These are phyloP conservation scores for Halichoeres trimaculatus DNA, from an alignment of 2,113 vertebrate species.

Conservation along the genomic window DNA sequence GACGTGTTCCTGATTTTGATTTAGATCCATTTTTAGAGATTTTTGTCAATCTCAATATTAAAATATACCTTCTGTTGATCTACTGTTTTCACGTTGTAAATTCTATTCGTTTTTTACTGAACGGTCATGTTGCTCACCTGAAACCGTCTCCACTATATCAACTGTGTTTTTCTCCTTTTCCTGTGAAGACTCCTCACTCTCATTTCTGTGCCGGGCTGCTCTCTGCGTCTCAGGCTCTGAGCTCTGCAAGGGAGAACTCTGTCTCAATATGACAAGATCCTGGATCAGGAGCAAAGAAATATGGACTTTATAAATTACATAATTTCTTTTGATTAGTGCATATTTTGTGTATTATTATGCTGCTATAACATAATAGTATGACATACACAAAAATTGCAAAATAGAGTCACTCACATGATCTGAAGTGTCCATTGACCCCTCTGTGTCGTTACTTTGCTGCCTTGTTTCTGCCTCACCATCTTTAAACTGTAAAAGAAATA, in stretches of 20 bases:
- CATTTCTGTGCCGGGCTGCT: slow-evolving; percentile 74
- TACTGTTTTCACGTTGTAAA: no score
- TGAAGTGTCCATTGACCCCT: slow-evolving; percentile 82
- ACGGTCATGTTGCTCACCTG: slow-evolving; percentile 37
- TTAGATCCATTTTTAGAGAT: no score
- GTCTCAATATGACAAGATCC: background rate
- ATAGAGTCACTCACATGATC: slow-evolving; percentile 80
- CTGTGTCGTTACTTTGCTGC: slow-evolving; percentile 77
- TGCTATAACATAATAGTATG: no score
- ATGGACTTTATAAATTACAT: no score
- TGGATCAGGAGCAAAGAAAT: no score
- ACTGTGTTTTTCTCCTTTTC: slow-evolving; percentile 52
- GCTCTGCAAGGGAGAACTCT: slow-evolving; percentile 49
- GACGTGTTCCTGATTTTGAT: no score
- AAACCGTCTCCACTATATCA: slow-evolving; percentile 54
- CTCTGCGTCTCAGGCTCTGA: slow-evolving; percentile 59
- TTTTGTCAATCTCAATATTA: no score
- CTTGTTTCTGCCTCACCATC: slow-evolving; percentile 75
- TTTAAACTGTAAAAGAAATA: slow-evolving; percentile 74
- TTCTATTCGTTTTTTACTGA: no score
- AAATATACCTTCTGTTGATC: no score
- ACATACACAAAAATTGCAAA: background rate
- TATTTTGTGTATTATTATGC: no score
- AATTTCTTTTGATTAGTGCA: no score
- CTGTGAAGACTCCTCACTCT: slow-evolving; percentile 79